Base-by-base conservation (phyloP, 2,113 vertebrate genomes). In the Chauna torquata region DNA sequence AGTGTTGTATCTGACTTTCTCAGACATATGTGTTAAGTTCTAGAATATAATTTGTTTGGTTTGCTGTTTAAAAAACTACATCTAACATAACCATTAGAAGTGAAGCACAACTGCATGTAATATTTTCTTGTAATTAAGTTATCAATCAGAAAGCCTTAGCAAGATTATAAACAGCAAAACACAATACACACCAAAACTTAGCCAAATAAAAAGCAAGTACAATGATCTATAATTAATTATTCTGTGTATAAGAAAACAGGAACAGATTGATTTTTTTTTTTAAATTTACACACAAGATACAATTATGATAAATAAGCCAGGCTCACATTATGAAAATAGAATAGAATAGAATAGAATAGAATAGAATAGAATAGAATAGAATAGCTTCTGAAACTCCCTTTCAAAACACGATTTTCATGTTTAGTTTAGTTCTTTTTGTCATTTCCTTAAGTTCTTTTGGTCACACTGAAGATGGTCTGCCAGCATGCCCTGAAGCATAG, bases 51-150 rank as follows among this genome's bases (percentile, higher is more conserved):
- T 64, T 88, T 64, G 10, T 30, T 80, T 71, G 6, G 4, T 65
- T 88, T 72, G 7, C 2, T 38, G 40, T 55, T 76, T 38, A 38
- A 84, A 77, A 85, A 61, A 11, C 3, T 14, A 78, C 19, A 34
- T 45, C 49, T 28, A 92, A 27, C 2, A 44, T 40, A 85, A 11
- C 3, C 70, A 44, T 71, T 58, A 47, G 57, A 92, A 92, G 78
- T 1, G 0, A 96, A 64, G 9, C 11, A 42, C 7, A 62, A 45
- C 4, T 34, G 4, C 4, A 55, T 32, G 5, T 17, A 82, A 8
- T 12, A 52, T 76, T 86, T 85, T 62, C 32, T 86, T 66, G 12
- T 4, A 71, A 19, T 66, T 88, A 16, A 12, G 1, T 68, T 88
- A 65, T 82, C 61, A 32, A 72, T 61, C 16, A 68, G 19, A 76